phyloP scores from a whole-genome alignment of 1,140 invertebrate species.

The Cyrtorhinus lividipennis region DNA sequence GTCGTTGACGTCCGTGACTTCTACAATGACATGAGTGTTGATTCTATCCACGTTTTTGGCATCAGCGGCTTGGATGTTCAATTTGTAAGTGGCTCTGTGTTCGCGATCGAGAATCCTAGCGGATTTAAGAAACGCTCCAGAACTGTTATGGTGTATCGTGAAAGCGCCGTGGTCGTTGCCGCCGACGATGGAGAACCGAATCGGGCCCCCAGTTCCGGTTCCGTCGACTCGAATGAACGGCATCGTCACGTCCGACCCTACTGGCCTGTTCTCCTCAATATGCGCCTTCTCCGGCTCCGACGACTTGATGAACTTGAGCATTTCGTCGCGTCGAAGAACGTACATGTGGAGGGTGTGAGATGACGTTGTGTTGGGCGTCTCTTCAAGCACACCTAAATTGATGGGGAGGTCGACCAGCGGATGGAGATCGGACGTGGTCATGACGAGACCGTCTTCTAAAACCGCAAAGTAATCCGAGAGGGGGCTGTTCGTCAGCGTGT shows the following conservation, averaged over 20 bases:
- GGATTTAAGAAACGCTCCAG: slow-evolving; percentile 51
- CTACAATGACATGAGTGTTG: slow-evolving; percentile 51
- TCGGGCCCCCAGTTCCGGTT: slow-evolving; percentile 34
- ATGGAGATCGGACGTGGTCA: slow-evolving; percentile 71
- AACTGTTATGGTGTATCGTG: slow-evolving; percentile 42
- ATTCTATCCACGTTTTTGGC: slow-evolving; percentile 55
- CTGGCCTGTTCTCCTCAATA: slow-evolving; percentile 55
- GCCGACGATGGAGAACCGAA: slow-evolving; percentile 60
- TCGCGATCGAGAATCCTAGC: slow-evolving; percentile 59
- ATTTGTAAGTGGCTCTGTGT: slow-evolving; percentile 43
- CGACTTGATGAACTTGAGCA: slow-evolving; percentile 53
- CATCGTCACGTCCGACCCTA: slow-evolving; percentile 50
- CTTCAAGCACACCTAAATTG: slow-evolving; percentile 63
- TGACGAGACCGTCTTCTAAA: slow-evolving; percentile 71
- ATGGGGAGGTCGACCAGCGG: slow-evolving; percentile 65
- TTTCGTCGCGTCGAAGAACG: slow-evolving; percentile 61
- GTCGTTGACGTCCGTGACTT: slow-evolving; percentile 75
- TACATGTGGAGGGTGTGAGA: slow-evolving; percentile 66
- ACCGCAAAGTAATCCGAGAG: slow-evolving; percentile 72
- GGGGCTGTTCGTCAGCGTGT: slow-evolving; percentile 54
- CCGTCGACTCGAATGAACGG: slow-evolving; percentile 43
- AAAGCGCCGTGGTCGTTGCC: slow-evolving; percentile 55
- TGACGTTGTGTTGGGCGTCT: slow-evolving; percentile 57
- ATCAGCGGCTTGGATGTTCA: slow-evolving; percentile 61
- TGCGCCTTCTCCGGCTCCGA: slow-evolving; percentile 38